Percentiles rank a stretch among this genome's conserved stretches.
Conservation (phyloP, 2,888 invertebrate genomes). For the Atherix ibis region DNA sequence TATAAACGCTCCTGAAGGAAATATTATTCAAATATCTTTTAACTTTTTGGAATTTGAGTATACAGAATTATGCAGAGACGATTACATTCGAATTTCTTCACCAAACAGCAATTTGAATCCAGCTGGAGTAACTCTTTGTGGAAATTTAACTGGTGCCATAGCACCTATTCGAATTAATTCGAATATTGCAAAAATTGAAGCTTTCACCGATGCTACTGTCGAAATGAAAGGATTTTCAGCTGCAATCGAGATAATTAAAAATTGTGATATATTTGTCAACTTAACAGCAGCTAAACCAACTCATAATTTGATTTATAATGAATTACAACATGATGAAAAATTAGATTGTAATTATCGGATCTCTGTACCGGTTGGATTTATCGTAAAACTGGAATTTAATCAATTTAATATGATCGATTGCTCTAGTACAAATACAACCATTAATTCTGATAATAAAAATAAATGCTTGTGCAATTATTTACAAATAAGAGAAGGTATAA, state of each 20-base stretch:
- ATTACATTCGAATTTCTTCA: background rate
- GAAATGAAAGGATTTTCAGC: background rate
- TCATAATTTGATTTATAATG: too few species aligned
- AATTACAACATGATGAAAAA: too few species aligned
- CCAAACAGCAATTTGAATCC: background rate
- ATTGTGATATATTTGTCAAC: background rate
- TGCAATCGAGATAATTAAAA: background rate
- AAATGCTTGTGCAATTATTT: too few species aligned
- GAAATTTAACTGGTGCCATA: background rate
- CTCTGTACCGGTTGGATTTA: background rate
- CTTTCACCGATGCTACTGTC: background rate
- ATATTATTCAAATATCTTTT: background rate
- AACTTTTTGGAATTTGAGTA: background rate
- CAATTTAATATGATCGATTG: too few species aligned
- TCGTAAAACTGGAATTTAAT: too few species aligned
- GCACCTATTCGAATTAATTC: background rate
- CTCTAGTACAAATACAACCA: too few species aligned
- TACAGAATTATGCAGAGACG: background rate
- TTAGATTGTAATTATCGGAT: background rate
- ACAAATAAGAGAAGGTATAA: too few species aligned
- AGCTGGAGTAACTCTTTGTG: background rate
- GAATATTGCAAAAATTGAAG: background rate
- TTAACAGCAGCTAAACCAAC: background rate
- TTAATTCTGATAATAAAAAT: too few species aligned
- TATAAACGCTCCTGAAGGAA: conserved; percentile 39